Percentiles rank a stretch among this genome's conserved stretches.
Conservation (phyloP, 2,888 invertebrate species). For the Epirrita christyi region DNA sequence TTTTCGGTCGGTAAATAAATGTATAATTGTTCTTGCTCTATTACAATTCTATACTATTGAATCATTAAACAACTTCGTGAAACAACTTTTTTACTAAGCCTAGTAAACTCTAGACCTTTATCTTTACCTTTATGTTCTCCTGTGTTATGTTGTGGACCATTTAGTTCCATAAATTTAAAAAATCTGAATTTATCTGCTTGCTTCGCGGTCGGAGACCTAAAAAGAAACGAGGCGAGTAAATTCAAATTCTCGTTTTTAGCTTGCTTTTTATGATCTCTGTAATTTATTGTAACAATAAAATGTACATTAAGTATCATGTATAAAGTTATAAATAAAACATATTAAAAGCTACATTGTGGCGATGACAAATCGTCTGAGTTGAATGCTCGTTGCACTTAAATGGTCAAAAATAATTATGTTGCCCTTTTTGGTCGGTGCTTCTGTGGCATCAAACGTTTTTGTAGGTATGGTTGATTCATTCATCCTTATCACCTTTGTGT, state of each 20-base stretch:
- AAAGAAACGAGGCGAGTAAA: conserved; percentile 23
- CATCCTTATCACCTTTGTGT: conserved; percentile 4
- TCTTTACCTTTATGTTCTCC: too few species aligned
- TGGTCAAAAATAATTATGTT: conserved; percentile 33
- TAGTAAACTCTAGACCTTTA: not conserved
- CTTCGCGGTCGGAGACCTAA: conserved; percentile 15
- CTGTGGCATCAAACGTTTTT: conserved; percentile 2
- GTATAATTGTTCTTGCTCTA: too few species aligned
- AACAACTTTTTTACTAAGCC: not conserved
- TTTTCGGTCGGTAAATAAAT: too few species aligned
- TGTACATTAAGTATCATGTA: conserved; percentile 31
- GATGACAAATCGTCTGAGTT: conserved; percentile 37
- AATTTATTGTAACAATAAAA: conserved; percentile 41
- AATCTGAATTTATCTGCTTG: conserved; percentile 9
- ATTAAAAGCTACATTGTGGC: conserved; percentile 34
- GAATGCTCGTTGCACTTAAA: conserved; percentile 40
- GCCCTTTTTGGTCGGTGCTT: conserved; percentile 27
- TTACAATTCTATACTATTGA: too few species aligned
- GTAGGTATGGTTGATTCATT: conserved; percentile 11
- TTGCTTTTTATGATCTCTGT: conserved; percentile 36
- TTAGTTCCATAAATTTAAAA: conserved; percentile 9
- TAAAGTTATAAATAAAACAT: conserved; percentile 37
- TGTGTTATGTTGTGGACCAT: too few species aligned
- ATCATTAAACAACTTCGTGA: not conserved
- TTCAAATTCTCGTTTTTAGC: conserved; percentile 33